A percentile compares a stretch with the other conserved stretches of the same genome.
Conservation (phyloP, 1,140 invertebrate species). For the Sitobion miscanthi region DNA sequence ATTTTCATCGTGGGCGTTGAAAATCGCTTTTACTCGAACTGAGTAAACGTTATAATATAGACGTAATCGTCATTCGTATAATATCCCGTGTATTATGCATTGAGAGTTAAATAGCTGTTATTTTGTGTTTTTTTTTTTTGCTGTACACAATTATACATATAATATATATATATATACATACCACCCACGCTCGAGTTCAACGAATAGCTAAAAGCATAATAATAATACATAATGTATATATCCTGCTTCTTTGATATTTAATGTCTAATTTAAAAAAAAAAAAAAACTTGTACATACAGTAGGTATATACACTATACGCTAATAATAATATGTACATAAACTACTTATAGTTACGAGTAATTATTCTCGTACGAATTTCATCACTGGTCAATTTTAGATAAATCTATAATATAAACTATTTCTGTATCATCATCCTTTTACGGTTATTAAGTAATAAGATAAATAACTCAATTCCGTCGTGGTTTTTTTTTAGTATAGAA, state of each 20-base stretch:
- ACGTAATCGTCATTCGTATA: not conserved
- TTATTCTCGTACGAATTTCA: constrained; percentile 28
- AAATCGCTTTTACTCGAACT: not conserved
- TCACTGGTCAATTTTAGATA: constrained; percentile 33
- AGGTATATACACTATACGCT: not conserved
- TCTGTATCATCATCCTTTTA: constrained; percentile 4
- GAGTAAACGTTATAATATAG: constrained; percentile 1
- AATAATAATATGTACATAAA: not conserved
- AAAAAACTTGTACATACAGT: not conserved
- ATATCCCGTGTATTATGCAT: not conserved
- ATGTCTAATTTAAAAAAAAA: constrained; percentile 31
- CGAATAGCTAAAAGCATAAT: not conserved
- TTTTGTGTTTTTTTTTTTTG: not conserved
- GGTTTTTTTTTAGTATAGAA: not conserved
- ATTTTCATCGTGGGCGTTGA: not conserved
- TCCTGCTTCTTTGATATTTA: not conserved
- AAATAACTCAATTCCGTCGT: constrained; percentile 13
- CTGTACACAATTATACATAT: not conserved
- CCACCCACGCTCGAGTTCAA: not conserved
- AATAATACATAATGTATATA: not conserved
- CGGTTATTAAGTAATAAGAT: constrained; percentile 28
- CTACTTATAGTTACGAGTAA: not conserved
- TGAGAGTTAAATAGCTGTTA: not conserved
- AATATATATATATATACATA: not conserved
- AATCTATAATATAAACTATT: constrained; percentile 14